These are phyloP conservation scores for Lithophane semibrunnea DNA, from an alignment of 2,888 invertebrate species.

Conservation along the genomic window DNA sequence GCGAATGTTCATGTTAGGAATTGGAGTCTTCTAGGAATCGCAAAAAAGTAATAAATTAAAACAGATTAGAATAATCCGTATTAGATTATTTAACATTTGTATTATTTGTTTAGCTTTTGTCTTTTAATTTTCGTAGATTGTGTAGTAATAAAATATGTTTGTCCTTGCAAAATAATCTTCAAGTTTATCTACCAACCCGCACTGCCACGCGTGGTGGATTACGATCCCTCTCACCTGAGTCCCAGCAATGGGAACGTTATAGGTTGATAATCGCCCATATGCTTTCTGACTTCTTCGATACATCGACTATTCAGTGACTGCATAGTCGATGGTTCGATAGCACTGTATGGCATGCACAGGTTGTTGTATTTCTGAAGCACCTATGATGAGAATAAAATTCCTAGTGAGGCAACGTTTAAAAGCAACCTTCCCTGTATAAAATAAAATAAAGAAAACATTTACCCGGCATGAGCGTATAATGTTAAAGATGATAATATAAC, in stretches of 20 bases:
- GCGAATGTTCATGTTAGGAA: slow-evolving; percentile 57
- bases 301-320: neutral
- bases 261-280: neutral
- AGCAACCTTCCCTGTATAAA: neutral
- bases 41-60: slow-evolving; percentile 22
- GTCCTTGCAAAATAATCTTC: neutral
- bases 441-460: slow-evolving; percentile 38
- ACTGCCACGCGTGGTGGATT: neutral
- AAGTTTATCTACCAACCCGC: too few relatives aligned
- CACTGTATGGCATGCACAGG: neutral
- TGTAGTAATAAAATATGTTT: neutral
- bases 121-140: neutral
- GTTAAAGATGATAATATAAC: slow-evolving; percentile 70
- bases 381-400: neutral
- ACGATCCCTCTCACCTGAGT: neutral
- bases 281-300: neutral
- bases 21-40: slow-evolving; percentile 46
- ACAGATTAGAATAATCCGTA: neutral
- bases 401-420: neutral
- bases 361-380: neutral
- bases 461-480: slow-evolving; percentile 48
- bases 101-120: neutral
- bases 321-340: neutral
- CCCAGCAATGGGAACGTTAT: neutral
- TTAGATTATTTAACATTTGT: slow-evolving; percentile 6